Evolutionary conservation across 2,113 vertebrate species (phyloP), one percentile per base, ranked within the genome.

Genomic region (Equus przewalskii): DNA sequence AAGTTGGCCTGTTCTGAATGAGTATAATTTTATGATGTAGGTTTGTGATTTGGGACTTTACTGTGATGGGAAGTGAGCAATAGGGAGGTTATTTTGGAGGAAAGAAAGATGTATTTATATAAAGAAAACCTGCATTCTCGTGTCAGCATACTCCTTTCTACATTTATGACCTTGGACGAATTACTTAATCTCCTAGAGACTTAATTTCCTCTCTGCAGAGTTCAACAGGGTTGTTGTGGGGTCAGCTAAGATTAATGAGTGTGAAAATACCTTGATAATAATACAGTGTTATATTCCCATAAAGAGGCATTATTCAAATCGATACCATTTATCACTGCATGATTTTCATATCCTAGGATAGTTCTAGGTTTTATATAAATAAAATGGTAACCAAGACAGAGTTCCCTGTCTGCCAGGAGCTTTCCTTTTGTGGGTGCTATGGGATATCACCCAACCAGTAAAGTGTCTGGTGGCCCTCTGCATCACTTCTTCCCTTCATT

Each of bases 201-300:
- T 95, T 97, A 85, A 96, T 97, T 98, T 97, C 80, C 72, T 96
- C 84, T 92, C 89, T 92, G 1, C 60, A 70, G 90, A 94, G 90
- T 95, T 98, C 94, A 94, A 46, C 65, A 95, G 70, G 88, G 70
- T 85, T 94, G 51, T 81, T 85, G 28, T 56, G 30, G 65, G 92
- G 87, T 96, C 90, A 95, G 58, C 76, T 75, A 94, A 97, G 97
- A 97, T 97, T 95, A 97, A 97, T 96, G 83, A 88, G 83, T 88
- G 70, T 92, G 92, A 87, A 97, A 97, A 97, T 92, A 51, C 88
- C 95, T 95, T 44, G 46, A 36, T 92, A 92, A 92, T 56, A 96
- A 51, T 95, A 69, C 44, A 26, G 46, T 89, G 75, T 94, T 81
- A 73, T 67, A 85, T 84, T 83, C 90, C 75, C 84, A 70, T 87